Evolutionary conservation across 1,140 invertebrate species (phyloP), one percentile per base, ranked within the genome.

Genomic region (Drosophila sp.): DNA sequence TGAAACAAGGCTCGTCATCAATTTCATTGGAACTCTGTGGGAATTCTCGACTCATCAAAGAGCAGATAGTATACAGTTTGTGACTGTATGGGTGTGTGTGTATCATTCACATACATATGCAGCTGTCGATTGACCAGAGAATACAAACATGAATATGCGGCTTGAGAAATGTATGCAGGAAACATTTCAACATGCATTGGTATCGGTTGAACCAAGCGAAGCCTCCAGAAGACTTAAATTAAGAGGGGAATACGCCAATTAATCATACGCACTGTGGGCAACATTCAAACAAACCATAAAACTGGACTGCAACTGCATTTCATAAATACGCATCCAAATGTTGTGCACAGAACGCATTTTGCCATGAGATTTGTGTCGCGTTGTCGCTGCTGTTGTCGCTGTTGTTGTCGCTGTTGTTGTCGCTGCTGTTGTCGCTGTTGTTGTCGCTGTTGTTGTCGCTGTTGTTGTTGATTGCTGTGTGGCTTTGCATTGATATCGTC

Each of bases 201-300:
- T 66, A 48, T 57, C 34, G 32, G 64, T 40, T 43, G 16, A 43
- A 8, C 41, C 41, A 43, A 38, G 11, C 36, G 36, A 4, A n/a
- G 36, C 36, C n/a, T 1, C 36, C 11, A 29, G 27, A 21, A 25
- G 0, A 7, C 72, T 78, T 72, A 78, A 78, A 83, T 83, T 72
- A 67, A 46, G 14, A 25, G 58, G 41, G 46, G 45, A 61, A 51
- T 59, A 14, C 71, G 75, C 41, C 61, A 64, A 74, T 83, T 82
- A 83, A 79, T 78, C 80, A 83, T 82, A 82, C 76, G 76, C 80
- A 63, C 61, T 72, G 80, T 83, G 72, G 69, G 69, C 62, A 61
- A 50, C 57, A 65, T 8, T 27, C 34, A 50, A 7, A 43, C 45
- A 25, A 25, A 14, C 43, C 36, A 40, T 69, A 48, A 18, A 58